A percentile compares a stretch with the other conserved stretches of the same genome.
Conservation (phyloP, 1,140 invertebrate genomes). For the Dendroctonus ponderosae region DNA sequence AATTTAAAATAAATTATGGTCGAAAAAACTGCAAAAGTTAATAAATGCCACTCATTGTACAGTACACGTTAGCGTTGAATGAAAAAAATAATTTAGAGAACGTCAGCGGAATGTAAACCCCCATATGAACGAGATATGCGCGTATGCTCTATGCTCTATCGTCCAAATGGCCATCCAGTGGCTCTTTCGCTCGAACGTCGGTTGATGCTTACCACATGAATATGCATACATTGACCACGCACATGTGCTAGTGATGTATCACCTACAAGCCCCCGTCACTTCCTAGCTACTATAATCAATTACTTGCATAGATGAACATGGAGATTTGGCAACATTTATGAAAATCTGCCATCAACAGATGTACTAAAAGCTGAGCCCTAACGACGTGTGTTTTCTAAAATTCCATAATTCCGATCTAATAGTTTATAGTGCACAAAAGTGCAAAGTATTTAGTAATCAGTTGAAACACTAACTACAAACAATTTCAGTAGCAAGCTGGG, state of each 20-base stretch:
- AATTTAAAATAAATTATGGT: no score
- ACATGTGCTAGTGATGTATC: constrained; percentile 51
- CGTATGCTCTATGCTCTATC: constrained; percentile 17
- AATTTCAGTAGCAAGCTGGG: background rate
- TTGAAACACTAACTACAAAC: background rate
- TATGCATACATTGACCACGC: constrained; percentile 46
- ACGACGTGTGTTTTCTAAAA: constrained; percentile 15
- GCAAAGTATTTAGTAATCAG: no score
- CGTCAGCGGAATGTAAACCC: constrained; percentile 19
- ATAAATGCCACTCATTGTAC: background rate
- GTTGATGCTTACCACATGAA: constrained; percentile 42
- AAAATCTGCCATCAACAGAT: constrained; percentile 48
- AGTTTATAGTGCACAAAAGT: background rate
- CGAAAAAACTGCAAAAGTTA: no score
- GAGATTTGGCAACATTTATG: constrained; percentile 49
- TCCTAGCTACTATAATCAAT: constrained; percentile 52
- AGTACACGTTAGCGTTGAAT: background rate
- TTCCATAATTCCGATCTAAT: background rate
- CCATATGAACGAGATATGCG: constrained; percentile 26
- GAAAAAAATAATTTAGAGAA: constrained; percentile 25
- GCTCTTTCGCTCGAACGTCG: constrained; percentile 27
- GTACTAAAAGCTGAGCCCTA: constrained; percentile 16
- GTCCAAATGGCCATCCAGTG: background rate
- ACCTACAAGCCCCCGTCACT: constrained; percentile 51
- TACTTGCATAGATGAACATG: constrained; percentile 51